Percentiles rank a stretch among this genome's conserved stretches.
Evolutionary conservation across 2,797 vertebrate species (phyloP).

Genomic region (Eulemur mongoz): DNA sequence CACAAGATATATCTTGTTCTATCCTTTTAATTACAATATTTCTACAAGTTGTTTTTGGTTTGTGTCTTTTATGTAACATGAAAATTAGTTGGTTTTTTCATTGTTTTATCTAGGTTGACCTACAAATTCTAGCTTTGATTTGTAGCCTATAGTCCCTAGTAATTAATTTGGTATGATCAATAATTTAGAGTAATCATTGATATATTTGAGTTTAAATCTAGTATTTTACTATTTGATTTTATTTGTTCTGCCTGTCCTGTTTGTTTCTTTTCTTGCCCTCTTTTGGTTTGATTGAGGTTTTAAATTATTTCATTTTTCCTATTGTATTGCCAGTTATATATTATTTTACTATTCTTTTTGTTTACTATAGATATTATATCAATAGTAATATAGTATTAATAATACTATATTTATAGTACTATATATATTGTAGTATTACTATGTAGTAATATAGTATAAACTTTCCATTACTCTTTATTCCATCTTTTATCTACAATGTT

Average conservation of each 20-base stretch:
- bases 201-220: background rate
- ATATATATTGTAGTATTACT: background rate
- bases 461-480: background rate
- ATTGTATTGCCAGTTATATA: background rate
- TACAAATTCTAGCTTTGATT: background rate
- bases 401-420: background rate
- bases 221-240: background rate
- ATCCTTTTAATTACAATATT: background rate
- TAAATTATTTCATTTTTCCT: constrained; percentile 21
- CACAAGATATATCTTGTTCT: background rate
- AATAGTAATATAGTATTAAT: background rate
- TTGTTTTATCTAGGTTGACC: background rate
- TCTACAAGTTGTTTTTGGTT: background rate
- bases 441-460: background rate
- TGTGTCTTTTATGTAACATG: background rate
- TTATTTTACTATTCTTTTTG: constrained; percentile 38
- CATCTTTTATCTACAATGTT: background rate
- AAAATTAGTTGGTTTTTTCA: constrained; percentile 22
- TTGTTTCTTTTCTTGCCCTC: background rate
- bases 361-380: background rate
- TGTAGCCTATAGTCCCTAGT: background rate
- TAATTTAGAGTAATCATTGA: background rate
- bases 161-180: background rate
- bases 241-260: background rate
- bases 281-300: background rate